Conservation (phyloP, 2,797 vertebrate genomes). For the Perodicticus potto region DNA sequence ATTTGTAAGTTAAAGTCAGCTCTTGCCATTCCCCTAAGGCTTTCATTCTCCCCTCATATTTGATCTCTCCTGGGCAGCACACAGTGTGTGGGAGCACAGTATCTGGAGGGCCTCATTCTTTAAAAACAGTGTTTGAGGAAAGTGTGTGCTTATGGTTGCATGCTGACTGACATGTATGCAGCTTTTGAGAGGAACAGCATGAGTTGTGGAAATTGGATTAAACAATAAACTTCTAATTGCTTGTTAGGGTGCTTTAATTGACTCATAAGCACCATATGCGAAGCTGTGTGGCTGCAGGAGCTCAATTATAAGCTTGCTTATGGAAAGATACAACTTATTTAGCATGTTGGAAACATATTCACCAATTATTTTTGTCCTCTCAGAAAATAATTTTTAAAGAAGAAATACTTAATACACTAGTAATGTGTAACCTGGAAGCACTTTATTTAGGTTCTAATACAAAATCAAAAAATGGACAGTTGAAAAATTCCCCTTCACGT, state of each 20-base stretch:
- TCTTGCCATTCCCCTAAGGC: background rate
- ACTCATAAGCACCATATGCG: conserved; percentile 80
- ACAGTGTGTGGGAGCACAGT: background rate
- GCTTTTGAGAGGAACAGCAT: conserved; percentile 77
- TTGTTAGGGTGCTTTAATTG: conserved; percentile 82
- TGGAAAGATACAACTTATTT: conserved; percentile 78
- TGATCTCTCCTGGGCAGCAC: background rate
- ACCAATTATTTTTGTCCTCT: conserved; percentile 78
- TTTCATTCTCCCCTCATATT: background rate
- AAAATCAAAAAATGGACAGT: conserved; percentile 50
- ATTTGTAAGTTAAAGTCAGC: background rate
- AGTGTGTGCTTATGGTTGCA: conserved; percentile 61
- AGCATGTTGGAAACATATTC: conserved; percentile 80
- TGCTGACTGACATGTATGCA: conserved; percentile 67
- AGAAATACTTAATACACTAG: conserved; percentile 68
- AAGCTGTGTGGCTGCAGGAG: conserved; percentile 77
- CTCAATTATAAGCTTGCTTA: conserved; percentile 77
- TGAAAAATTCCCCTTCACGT: conserved; percentile 55
- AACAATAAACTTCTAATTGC: conserved; percentile 84
- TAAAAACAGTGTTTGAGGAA: conserved; percentile 67
- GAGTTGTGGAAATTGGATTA: conserved; percentile 82
- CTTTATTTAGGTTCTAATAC: conserved; percentile 62
- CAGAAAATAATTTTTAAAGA: conserved; percentile 79
- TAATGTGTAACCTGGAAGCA: conserved; percentile 60
- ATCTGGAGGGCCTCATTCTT: conserved; percentile 17